Evolutionary conservation across 2,797 vertebrate species (phyloP), one percentile per base, ranked within the genome.

Genomic region (Molossus molossus): DNA sequence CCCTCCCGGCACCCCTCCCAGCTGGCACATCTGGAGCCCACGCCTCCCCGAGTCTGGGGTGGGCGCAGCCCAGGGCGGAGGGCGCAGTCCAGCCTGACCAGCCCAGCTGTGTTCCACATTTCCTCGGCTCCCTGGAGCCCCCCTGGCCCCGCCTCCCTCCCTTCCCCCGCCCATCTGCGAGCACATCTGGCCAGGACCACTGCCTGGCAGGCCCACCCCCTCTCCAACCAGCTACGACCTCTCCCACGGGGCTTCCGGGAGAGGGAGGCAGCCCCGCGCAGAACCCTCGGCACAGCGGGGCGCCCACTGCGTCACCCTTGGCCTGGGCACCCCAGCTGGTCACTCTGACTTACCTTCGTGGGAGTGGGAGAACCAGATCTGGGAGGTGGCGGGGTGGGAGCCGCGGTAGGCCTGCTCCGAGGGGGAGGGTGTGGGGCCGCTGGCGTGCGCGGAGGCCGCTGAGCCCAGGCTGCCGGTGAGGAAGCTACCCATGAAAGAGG

Each of bases 301-400:
- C 48, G 23, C 64, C 73, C 9, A 20, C 7, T 1, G 3, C 65
- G 33, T 12, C 5, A 6, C 17, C 88, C 33, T 37, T 8, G 9
- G 76, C 62, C 29, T 7, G 29, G 40, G 23, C 33, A 11, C 33
- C n/a, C 10, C 0, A 0, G 25, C 18, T 23, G 50, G 64, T 62
- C 20, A 1, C 48, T 29, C 0, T 5, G 12, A 50, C 96, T 98
- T 99, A 99, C 99, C 99, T 99, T 99, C 99, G 14, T 99, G 99
- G 69, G 99, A 99, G 98, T 99, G 99, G 48, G 99, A 99, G 97
- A 99, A 99, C 99, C 99, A 99, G 98, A 99, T 99, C 99, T 99
- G 99, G 29, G 99, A 99, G 96, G 99, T 98, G 97, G 99, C 98
- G 1, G 99, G 99, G 98, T 99, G 99, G 72, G 99, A 99, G 92